Evolutionary conservation across 2,113 vertebrate genomes (phyloP).

Genomic region (Erpornis zantholeuca): DNA sequence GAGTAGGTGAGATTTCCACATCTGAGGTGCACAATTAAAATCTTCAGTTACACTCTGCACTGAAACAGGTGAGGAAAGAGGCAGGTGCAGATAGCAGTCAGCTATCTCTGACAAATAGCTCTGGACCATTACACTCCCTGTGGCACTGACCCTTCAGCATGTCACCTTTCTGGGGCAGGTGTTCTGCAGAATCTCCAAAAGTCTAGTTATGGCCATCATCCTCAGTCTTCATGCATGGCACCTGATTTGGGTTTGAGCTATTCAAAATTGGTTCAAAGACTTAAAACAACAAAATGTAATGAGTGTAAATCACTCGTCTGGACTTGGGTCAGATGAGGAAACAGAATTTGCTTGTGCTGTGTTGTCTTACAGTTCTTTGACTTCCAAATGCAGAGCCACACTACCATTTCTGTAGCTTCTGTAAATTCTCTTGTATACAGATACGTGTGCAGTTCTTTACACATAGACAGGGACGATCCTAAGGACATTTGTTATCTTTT

Average conservation of each 20-base stretch:
- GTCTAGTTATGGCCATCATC: not conserved
- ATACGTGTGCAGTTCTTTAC: not conserved
- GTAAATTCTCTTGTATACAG: not conserved
- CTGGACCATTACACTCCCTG: not conserved
- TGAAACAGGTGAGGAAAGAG: not conserved
- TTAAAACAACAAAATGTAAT: not conserved
- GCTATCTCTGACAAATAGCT: not conserved
- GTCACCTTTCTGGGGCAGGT: not conserved
- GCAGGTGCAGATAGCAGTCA: not conserved
- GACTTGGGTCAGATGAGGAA: not conserved
- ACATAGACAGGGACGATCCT: not conserved
- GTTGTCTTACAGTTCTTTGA: not conserved
- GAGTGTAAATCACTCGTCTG: not conserved
- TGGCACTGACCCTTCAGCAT: not conserved
- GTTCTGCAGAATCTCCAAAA: not conserved
- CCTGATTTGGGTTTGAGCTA: not conserved
- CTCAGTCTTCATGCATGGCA: not conserved
- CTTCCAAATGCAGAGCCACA: not conserved
- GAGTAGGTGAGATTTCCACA: not conserved
- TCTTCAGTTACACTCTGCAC: not conserved
- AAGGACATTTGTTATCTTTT: not conserved
- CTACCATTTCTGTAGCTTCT: not conserved
- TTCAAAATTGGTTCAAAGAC: not conserved
- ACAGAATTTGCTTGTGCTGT: not conserved
- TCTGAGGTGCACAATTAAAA: not conserved